Conservation (phyloP, 2,888 invertebrate genomes). For the Matsumyia berberina region DNA sequence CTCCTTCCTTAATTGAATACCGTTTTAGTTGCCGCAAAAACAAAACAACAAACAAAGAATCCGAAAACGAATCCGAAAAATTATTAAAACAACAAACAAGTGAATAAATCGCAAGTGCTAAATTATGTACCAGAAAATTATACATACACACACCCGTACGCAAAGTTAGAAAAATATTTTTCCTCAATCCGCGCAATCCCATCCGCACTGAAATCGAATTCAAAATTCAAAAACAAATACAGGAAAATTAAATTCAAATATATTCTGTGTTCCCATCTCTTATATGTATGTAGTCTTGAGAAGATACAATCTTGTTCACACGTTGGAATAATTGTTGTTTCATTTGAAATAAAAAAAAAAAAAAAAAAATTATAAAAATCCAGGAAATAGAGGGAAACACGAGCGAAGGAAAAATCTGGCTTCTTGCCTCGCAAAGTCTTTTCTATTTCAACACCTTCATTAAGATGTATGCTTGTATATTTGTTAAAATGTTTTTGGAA, state of each 20-base stretch:
- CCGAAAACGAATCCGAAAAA: constrained; percentile 57
- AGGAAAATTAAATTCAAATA: constrained; percentile 40
- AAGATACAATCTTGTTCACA: constrained; percentile 22
- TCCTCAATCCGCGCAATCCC: constrained; percentile 48
- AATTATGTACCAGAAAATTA: constrained; percentile 70
- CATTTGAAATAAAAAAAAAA: constrained; percentile 11
- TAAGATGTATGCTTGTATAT: neutral
- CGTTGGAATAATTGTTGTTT: constrained; percentile 46
- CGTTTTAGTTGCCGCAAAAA: constrained; percentile 38
- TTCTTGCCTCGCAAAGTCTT: neutral
- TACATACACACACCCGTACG: neutral
- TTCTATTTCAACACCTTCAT: constrained; percentile 23
- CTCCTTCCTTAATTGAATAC: constrained; percentile 39
- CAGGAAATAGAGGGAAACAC: too few species aligned
- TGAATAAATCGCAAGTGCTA: constrained; percentile 76
- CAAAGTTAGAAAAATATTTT: constrained; percentile 70
- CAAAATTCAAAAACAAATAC: constrained; percentile 41
- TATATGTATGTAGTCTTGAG: neutral
- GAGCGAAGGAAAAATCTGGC: neutral
- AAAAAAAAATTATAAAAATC: neutral
- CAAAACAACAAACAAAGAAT: constrained; percentile 11
- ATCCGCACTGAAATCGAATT: constrained; percentile 40
- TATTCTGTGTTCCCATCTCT: constrained; percentile 1
- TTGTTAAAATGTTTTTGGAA: constrained; percentile 16
- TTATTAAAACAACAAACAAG: constrained; percentile 77